Evolutionary conservation across 2,113 vertebrate genomes (phyloP), one percentile per base, ranked within the genome.

Genomic region (Danionella cerebrum): DNA sequence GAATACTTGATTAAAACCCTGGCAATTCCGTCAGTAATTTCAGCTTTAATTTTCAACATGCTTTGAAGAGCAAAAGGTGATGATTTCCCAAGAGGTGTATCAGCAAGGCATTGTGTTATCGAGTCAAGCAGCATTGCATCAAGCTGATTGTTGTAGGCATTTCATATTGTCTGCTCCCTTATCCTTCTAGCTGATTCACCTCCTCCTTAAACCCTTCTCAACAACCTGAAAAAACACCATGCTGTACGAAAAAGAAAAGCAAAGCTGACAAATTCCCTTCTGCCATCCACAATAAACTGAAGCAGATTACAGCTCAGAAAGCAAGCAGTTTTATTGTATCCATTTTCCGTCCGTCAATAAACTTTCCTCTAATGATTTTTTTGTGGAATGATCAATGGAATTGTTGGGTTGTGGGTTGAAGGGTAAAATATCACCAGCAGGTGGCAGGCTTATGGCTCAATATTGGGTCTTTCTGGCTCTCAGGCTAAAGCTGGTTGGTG

Each of bases 1-100:
- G 90, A 91, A 92, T 88, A 84, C 82, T 85, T 90, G 87, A 91
- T 92, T 89, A 91, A 90, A 91, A 89, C 80, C 67, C 82, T 72
- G 73, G 78, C 80, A 79, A 87, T 82, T 79, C 77, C 44, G 77
- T 84, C 84, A 83, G 82, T 79, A 79, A 83, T 83, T 85, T 84
- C 79, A 66, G 68, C 81, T 84, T 83, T 83, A 81, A 86, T 84
- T 80, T 73, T 79, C 65, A 66, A 68, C 64, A 76, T 63, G 78
- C 81, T 89, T 83, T 83, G 75, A 76, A 83, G 85, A 84, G 82
- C 57, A 79, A 89, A 83, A 84, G 82, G 81, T 87, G 82, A 84
- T 91, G 87, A 90, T 91, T 91, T 90, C 85, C 90, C 87, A 78
- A 72, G 86, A 84, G 87, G 80, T 67, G 78, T 77, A 84, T 83